These are phyloP conservation scores for Pachycephala philippinensis DNA, from an alignment of 2,113 vertebrate species.

Conservation along the genomic window DNA sequence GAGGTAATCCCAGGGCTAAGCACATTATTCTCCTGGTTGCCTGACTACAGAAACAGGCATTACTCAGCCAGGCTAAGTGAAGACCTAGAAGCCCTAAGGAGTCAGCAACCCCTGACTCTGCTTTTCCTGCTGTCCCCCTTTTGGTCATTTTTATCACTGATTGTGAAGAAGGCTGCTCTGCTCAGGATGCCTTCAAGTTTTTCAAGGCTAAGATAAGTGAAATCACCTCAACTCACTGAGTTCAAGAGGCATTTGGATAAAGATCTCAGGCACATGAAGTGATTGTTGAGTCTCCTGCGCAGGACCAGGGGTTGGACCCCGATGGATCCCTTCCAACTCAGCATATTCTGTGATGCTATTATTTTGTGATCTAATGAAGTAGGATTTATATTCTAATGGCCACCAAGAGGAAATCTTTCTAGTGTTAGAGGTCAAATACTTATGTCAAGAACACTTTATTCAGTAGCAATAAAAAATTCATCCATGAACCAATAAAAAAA, in stretches of 20 bases:
- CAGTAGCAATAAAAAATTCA: slow-evolving; percentile 60
- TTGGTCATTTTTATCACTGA: background rate
- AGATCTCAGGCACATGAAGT: background rate
- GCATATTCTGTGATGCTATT: background rate
- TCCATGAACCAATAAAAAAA: slow-evolving; percentile 23
- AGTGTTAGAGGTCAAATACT: slow-evolving; percentile 51
- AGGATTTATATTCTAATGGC: slow-evolving; percentile 38
- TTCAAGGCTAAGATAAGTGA: background rate
- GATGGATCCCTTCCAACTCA: background rate
- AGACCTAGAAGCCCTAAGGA: background rate
- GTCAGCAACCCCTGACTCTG: background rate
- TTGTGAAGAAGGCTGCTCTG: background rate
- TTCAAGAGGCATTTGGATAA: background rate
- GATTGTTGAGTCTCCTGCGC: background rate
- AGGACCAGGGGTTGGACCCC: background rate
- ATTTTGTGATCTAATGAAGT: background rate
- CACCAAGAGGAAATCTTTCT: slow-evolving; percentile 46
- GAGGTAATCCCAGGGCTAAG: background rate
- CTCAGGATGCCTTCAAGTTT: background rate
- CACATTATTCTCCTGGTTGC: background rate
- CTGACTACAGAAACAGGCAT: background rate
- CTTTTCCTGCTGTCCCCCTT: background rate
- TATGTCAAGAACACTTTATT: slow-evolving; percentile 62
- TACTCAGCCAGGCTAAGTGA: background rate
- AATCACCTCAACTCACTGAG: background rate